Evolutionary conservation across 2,888 invertebrate species (phyloP).

Genomic region (Pogonocherus hispidulus): DNA sequence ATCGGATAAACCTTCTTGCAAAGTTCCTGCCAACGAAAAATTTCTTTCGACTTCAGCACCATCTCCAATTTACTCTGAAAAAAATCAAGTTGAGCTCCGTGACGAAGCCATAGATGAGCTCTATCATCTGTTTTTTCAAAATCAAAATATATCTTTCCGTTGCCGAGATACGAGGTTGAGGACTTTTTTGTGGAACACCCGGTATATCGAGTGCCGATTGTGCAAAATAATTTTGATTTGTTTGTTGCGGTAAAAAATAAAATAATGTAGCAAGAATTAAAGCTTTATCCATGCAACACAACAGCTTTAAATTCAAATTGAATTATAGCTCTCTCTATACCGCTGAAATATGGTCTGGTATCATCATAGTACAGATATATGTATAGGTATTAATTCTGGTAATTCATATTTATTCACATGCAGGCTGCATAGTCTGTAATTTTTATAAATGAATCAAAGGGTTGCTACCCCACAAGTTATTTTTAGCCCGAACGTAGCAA

Average conservation of each 20-base stretch:
- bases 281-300: neutral
- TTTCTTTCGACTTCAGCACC: too few relatives aligned
- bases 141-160: too few relatives aligned
- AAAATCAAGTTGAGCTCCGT: too few relatives aligned
- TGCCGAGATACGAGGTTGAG: too few relatives aligned
- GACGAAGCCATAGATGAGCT: too few relatives aligned
- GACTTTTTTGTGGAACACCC: too few relatives aligned
- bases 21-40: too few relatives aligned
- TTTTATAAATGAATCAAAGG: conserved; percentile 20
- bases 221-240: neutral
- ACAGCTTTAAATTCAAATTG: conserved; percentile 8
- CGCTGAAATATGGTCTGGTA: conserved; percentile 12
- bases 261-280: neutral
- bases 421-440: neutral
- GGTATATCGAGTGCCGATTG: too few relatives aligned
- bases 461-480: neutral
- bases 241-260: neutral
- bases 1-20: too few relatives aligned
- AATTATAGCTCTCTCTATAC: conserved; percentile 8
- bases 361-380: conserved; percentile 22
- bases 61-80: too few relatives aligned
- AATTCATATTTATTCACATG: conserved; percentile 21
- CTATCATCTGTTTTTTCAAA: too few relatives aligned
- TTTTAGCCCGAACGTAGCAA: neutral
- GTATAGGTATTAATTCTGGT: conserved; percentile 17